phyloP scores from a whole-genome alignment of 2,113 vertebrate genomes.

The Embiotoca jacksoni region DNA sequence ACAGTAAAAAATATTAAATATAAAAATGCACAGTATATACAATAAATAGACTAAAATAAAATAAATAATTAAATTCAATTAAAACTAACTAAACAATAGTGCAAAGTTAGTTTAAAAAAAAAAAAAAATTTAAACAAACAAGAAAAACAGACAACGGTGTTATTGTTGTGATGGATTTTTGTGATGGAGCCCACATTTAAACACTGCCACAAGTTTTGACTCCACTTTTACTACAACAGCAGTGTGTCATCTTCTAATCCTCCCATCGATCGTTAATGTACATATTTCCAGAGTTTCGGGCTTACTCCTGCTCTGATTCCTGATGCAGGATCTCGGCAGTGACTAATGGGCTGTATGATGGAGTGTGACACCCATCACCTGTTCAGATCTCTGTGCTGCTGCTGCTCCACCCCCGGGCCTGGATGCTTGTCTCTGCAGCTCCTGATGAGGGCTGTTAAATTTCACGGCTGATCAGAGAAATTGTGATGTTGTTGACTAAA shows the following conservation, averaged over 20 bases:
- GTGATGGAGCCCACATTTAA: no score
- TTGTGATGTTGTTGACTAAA: conserved; percentile 22
- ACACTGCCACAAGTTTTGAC: no score
- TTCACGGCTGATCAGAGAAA: conserved; percentile 1
- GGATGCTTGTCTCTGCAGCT: conserved; percentile 7
- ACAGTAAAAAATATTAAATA: no score
- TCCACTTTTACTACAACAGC: not conserved
- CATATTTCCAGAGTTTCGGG: not conserved
- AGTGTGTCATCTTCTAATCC: conserved; percentile 23
- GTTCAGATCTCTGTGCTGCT: conserved; percentile 4
- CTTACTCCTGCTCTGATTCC: not conserved
- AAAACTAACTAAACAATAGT: no score
- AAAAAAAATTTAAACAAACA: no score
- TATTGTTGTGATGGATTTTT: no score
- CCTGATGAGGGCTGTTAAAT: not conserved
- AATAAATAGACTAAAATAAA: no score
- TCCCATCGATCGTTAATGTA: not conserved
- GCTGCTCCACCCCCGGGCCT: not conserved
- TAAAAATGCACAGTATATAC: no score
- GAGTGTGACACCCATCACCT: conserved; percentile 32
- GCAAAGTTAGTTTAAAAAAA: no score
- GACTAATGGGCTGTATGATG: conserved; percentile 41
- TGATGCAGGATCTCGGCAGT: conserved; percentile 15
- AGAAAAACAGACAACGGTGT: no score
- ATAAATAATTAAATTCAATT: no score